Evolutionary conservation across 2,113 vertebrate species (phyloP).

Genomic region (Chlamydotis undulata): DNA sequence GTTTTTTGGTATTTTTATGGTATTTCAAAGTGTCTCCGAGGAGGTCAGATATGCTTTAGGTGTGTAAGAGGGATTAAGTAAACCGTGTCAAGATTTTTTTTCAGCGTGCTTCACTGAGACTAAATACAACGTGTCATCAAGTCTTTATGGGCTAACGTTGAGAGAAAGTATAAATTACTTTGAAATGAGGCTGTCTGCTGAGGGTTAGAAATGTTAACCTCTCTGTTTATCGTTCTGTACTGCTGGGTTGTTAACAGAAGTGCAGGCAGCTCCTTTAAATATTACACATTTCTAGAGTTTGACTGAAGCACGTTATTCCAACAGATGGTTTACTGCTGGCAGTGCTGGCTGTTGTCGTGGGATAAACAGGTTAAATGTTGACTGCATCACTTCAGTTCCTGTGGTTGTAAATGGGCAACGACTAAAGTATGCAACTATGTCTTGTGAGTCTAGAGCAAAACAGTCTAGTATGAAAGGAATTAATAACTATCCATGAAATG

Average conservation of each 20-base stretch:
- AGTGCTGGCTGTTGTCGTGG: not conserved
- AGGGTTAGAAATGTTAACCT: not conserved
- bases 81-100: not conserved
- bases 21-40: not conserved
- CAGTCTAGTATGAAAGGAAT: not conserved
- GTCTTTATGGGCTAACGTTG: not conserved
- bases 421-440: not conserved
- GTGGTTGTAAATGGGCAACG: not conserved
- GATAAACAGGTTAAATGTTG: not conserved
- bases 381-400: not conserved
- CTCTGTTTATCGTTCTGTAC: not conserved
- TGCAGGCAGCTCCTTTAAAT: not conserved
- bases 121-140: not conserved
- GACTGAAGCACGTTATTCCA: not conserved
- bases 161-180: not conserved
- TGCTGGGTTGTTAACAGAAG: not conserved
- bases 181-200: not conserved
- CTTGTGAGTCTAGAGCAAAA: not conserved
- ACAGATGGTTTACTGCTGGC: not conserved
- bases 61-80: not conserved
- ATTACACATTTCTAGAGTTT: not conserved
- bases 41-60: not conserved
- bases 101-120: not conserved
- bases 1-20: not conserved
- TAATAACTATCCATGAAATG: not conserved